A percentile compares a stretch with the other conserved stretches of the same genome.
These are phyloP conservation scores for Eulemur albifrons DNA, from an alignment of 2,797 vertebrate species.

Conservation along the genomic window DNA sequence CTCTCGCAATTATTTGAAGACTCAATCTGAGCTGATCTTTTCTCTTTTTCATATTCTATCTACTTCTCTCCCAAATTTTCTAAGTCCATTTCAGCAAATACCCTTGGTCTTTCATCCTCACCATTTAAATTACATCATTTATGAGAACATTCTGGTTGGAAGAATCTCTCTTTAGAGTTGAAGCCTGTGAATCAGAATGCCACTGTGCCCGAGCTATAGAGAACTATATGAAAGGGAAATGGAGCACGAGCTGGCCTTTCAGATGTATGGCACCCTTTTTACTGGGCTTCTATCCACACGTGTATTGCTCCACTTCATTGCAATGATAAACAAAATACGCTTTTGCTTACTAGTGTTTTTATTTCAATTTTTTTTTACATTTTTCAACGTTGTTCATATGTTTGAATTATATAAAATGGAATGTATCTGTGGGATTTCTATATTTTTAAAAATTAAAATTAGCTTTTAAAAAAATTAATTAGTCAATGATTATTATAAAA, in stretches of 20 bases:
- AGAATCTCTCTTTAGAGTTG: background rate
- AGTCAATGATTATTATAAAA: background rate
- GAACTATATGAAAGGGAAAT: background rate
- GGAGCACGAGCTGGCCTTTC: background rate
- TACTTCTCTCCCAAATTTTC: background rate
- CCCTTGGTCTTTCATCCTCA: background rate
- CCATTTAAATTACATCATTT: background rate
- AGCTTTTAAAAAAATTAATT: background rate
- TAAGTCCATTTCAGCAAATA: background rate
- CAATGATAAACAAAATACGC: background rate
- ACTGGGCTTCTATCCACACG: no score
- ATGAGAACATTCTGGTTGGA: background rate
- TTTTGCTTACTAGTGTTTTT: conserved; percentile 8
- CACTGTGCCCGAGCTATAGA: background rate
- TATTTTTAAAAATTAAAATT: conserved; percentile 10
- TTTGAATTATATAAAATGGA: conserved; percentile 33
- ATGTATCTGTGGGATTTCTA: background rate
- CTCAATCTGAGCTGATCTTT: background rate
- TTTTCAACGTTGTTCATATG: conserved; percentile 7
- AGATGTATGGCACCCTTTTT: background rate
- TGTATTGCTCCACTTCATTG: background rate
- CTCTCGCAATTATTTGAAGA: conserved; percentile 1
- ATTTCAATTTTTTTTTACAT: background rate
- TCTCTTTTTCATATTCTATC: conserved; percentile 5
- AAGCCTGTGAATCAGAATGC: background rate